Base-by-base conservation (phyloP, 2,888 invertebrate species). In the Drosophila monieri region DNA sequence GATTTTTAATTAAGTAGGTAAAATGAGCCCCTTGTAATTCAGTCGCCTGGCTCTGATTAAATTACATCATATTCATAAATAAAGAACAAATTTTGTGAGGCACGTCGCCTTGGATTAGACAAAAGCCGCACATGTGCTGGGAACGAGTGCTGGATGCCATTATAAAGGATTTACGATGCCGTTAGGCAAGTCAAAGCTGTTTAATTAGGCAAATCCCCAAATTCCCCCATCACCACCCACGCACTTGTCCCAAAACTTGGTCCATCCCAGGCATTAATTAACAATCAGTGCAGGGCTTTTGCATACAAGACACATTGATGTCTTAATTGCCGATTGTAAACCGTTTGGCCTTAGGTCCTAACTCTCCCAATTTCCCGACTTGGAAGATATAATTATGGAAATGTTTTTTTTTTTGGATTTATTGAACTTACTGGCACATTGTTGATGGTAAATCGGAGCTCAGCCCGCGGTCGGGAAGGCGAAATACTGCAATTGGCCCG, bases 401-500 rank as follows among this genome's bases (percentile, higher is more conserved):
- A 27, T n/a, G 32, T 1, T 30, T 6, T 21, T n/a, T 4, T 6
- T 49, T 3, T 12, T n/a, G 4, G 1, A 27, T 27, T 9, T 9
- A 2, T 27, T 8, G 6, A 9, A 41, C 95, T 95, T 92, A 96
- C 96, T 92, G 94, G 94, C 74, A 94, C 93, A 88, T 96, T 95
- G 90, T 97, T 96, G 70, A 97, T 93, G 78, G 94, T 93, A 83
- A 96, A 96, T 76, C 94, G 95, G 72, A 97, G 93, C 74, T 94
- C 94, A 21, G 95, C 95, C 23, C 94, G 93, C 5, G 96, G 97
- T 74, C 94, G 93, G 5, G 96, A 95, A 8, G 95, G 94, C 8
- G 94, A 93, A 3, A 95, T 94, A 12, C 95, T 94, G 91, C 97
- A 97, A 92, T 96, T 97, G 56, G 95, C 96, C 57, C 93, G 92